Evolutionary conservation across 2,113 vertebrate genomes (phyloP), one percentile per base, ranked within the genome.

Genomic region (Callaeas wilsoni): DNA sequence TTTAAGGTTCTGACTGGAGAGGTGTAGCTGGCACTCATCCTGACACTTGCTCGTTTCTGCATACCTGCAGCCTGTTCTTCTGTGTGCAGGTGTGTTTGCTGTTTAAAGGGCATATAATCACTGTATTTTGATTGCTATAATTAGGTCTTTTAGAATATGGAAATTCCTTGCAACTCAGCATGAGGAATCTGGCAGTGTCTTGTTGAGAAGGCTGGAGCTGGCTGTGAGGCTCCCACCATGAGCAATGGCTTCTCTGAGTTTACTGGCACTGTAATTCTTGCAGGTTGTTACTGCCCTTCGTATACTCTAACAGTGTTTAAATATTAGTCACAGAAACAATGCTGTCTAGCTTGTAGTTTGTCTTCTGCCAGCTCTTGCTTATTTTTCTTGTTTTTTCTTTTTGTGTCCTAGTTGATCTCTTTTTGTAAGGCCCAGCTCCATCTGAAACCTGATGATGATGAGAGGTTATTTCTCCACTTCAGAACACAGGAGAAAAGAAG

Each of bases 31-130:
- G 46, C 32, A 17, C 1, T 0, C 9, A 12, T 44, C 52, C 46
- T 75, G 62, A 55, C 27, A 23, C 25, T 41, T 0, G 0, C 23
- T 81, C 0, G 0, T 70, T 67, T 78, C 39, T 75, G 10, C 23
- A 7, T 56, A 25, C 0, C 0, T 68, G 26, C 55, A 70, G 50
- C 30, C 33, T 74, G 22, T 74, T 86, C 35, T 70, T 63, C n/a
- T 67, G 39, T 49, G 50, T 41, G 50, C 37, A 23, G n/a, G 21
- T 60, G 33, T 82, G 44, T 56, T 32, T 88, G 55, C 67, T 84
- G 17, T 71, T 90, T 87, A 57, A 91, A 89, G 42, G n/a, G 13
- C 33, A 56, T 49, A 69, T 50, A 57, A 86, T 67, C 69, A 74
- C 59, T 88, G 27, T 37, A 60, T 56, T 64, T 91, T 20, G 2